Evolutionary conservation across 2,888 invertebrate species (phyloP), one percentile per base, ranked within the genome.

Genomic region (Cremastinae sp.): DNA sequence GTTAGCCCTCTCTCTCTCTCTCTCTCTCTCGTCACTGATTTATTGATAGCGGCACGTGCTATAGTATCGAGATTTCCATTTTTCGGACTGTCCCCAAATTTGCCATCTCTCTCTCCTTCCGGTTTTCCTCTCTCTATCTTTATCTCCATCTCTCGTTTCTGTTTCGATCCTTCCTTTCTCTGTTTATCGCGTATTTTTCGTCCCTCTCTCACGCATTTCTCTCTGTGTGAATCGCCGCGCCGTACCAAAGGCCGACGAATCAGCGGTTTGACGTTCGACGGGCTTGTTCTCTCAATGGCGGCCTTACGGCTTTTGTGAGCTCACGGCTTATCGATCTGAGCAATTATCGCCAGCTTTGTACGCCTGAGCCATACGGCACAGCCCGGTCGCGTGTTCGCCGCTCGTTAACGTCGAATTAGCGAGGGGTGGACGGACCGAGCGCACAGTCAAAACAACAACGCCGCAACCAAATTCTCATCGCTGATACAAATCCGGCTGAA

Each of bases 11-110:
- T n/a, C n/a, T n/a, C n/a, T n/a, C n/a, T n/a, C n/a, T n/a, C n/a
- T n/a, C n/a, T n/a, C n/a, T n/a, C n/a, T n/a, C 59, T 73, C 65
- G 73, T 74, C 75, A 71, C 71, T 86, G 86, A 87, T 87, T 87
- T 87, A 87, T 87, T 81, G 87, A 85, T 84, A 80, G 81, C 80
- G 82, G 82, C 82, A 83, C 83, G 83, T 82, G 85, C 83, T 81
- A n/a, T n/a, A 74, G 79, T 84, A 85, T 83, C 84, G 82, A 83
- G 85, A 82, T 84, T 84, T 84, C 82, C 70, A 84, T 82, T 84
- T 83, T 81, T 80, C 81, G 79, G 68, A 70, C 71, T 72, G 66
- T 55, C 22, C 20, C 72, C 10, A 37, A 68, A 49, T 35, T 35
- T 20, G 28, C 41, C 5, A 51, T 39, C 58, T 64, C 45, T 56